Evolutionary conservation across 2,888 invertebrate species (phyloP).

Genomic region (Mesorhabditis sp.): DNA sequence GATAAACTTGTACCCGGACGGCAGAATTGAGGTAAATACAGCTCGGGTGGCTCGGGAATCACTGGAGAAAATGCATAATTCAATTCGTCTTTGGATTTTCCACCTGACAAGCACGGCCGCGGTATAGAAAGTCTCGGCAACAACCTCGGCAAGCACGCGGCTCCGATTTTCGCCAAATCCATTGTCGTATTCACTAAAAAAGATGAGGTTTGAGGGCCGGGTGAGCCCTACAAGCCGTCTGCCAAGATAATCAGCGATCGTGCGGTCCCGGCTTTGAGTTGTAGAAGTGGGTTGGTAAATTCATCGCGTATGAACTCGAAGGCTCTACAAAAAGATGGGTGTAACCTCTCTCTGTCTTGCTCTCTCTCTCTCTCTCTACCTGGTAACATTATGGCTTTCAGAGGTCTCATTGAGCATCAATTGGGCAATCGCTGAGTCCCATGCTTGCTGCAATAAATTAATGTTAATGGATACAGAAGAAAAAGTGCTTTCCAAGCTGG

Average conservation of each 20-base stretch:
- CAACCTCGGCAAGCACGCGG: neutral
- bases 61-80: too few species aligned
- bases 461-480: too few species aligned
- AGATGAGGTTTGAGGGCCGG: neutral
- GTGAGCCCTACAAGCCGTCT: neutral
- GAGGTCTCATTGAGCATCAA: neutral
- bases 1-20: neutral
- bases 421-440: neutral
- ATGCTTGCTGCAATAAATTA: too few species aligned
- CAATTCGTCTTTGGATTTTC: neutral
- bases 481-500: too few species aligned
- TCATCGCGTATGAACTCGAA: neutral
- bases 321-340: neutral
- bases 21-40: neutral
- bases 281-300: neutral
- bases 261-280: neutral
- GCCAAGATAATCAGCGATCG: neutral
- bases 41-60: neutral
- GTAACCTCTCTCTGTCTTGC: accelerated
- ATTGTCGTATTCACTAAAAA: constrained; percentile 4
- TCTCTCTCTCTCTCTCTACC: neutral
- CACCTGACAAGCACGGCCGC: neutral
- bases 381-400: neutral
- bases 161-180: neutral
- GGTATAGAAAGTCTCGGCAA: neutral